Base-by-base conservation (phyloP, 1,140 invertebrate genomes). In the Lanistes nyassanus region DNA sequence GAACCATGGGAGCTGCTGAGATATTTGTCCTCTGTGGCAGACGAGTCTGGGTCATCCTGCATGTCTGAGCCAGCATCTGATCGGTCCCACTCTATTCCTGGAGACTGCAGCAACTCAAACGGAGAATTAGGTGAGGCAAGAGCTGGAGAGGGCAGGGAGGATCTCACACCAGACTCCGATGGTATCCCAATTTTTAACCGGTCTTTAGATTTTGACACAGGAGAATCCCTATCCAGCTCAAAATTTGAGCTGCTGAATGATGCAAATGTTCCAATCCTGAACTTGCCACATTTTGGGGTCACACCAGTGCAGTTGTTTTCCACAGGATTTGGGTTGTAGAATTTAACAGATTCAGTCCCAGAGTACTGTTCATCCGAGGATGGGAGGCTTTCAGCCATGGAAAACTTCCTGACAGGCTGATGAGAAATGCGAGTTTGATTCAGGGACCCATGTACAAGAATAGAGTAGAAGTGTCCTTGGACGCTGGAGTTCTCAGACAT, bases 231-330 rank as follows among this genome's bases (percentile, higher is more conserved):
- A 62, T 76, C 74, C 21, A 79, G 56, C 19, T 79, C 77, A 55
- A 79, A 76, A 64, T 79, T 79, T 64, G 79, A 78, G 73, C 81
- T 82, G 75, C 84, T 84, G 36, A 86, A 83, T 34, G 84, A 85
- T 47, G 81, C 85, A 80, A 84, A 87, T 58, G 81, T 85, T 72
- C 85, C 85, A 75, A 87, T 87, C 55, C 75, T 79, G 68, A 84
- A 85, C 66, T 83, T 85, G 21, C 85, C 85, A 76, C 79, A 76
- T 79, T 84, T 87, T 42, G 81, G 81, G 34, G 79, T 55, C 23
- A 34, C 37, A n/a, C 39, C 67, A 26, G 67, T 19, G 31, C 51
- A 53, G n/a, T 31, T 72, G 23, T n/a, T 36, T 19, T 66, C 53
- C 51, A 75, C 13, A n/a, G 29, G 11, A 9, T 29, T 58, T 53